phyloP scores from a whole-genome alignment of 30 jellyfish, hydroid and myxozoan genomes.

The Phacellophora camtschatica region DNA sequence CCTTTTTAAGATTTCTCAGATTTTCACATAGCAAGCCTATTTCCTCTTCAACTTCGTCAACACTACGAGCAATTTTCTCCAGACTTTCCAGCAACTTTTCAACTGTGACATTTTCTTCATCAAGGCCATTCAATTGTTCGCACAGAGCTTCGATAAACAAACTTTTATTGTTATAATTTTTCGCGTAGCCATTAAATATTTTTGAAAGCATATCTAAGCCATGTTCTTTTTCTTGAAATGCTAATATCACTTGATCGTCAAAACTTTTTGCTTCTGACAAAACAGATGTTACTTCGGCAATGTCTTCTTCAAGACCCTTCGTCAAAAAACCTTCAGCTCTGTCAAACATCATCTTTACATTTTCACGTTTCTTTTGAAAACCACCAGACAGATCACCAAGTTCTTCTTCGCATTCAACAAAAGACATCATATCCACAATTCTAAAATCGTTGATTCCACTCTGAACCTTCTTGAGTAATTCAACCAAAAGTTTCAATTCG shows the following conservation, averaged over 20 bases:
- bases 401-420: constrained; percentile 53
- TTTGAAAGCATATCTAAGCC: background rate
- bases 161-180: constrained; percentile 23
- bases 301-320: background rate
- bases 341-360: background rate
- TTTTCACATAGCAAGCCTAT: background rate
- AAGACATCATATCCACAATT: constrained; percentile 31
- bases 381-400: constrained; percentile 1
- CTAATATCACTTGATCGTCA: constrained; percentile 8
- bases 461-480: constrained; percentile 13
- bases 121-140: background rate
- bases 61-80: background rate
- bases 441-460: constrained; percentile 1
- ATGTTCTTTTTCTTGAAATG: constrained; percentile 5
- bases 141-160: constrained; percentile 17
- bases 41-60: constrained; percentile 28
- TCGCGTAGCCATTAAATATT: background rate
- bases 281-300: background rate
- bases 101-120: background rate
- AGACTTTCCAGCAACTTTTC: background rate
- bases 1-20: background rate
- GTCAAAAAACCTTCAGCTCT: background rate
- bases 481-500: background rate
- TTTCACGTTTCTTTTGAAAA: constrained; percentile 1
- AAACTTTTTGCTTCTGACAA: background rate